A percentile compares a stretch with the other conserved stretches of the same genome.
Evolutionary conservation across 2,113 vertebrate genomes (phyloP).

Genomic region (Gallinago paraguaiae): DNA sequence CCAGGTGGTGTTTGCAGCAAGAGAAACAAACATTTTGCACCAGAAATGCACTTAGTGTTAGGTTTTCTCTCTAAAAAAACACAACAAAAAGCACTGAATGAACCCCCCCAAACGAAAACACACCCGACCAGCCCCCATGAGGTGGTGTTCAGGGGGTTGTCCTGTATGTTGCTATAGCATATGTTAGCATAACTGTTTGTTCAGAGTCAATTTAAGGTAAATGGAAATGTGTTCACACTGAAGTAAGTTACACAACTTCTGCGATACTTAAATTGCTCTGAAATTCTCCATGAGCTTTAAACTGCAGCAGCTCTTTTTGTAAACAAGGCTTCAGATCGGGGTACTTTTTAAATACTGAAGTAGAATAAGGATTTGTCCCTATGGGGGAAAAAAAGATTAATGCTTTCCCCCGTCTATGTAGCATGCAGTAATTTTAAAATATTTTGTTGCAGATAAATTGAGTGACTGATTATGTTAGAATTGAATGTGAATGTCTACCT

Average conservation of each 20-base stretch:
- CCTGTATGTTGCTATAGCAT: background rate
- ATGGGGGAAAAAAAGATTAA: fast-evolving
- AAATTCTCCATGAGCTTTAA: background rate
- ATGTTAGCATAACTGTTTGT: background rate
- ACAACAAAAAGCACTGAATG: background rate
- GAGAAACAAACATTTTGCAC: background rate
- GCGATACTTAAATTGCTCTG: background rate
- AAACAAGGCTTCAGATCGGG: background rate
- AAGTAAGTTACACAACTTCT: background rate
- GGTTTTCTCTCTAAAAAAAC: background rate
- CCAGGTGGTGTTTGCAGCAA: background rate
- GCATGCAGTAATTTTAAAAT: background rate
- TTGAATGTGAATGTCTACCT: background rate
- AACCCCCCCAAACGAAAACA: background rate
- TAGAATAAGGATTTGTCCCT: background rate
- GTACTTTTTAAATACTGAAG: background rate
- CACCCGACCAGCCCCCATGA: background rate
- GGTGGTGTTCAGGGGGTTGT: background rate
- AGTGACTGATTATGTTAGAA: background rate
- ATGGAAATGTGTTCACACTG: background rate
- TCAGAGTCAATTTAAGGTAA: background rate
- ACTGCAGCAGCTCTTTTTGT: background rate
- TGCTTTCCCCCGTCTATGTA: background rate
- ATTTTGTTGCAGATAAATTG: background rate
- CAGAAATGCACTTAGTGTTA: background rate